These are phyloP conservation scores for Neodiprion lecontei DNA, from an alignment of 1,140 invertebrate species.

Conservation along the genomic window DNA sequence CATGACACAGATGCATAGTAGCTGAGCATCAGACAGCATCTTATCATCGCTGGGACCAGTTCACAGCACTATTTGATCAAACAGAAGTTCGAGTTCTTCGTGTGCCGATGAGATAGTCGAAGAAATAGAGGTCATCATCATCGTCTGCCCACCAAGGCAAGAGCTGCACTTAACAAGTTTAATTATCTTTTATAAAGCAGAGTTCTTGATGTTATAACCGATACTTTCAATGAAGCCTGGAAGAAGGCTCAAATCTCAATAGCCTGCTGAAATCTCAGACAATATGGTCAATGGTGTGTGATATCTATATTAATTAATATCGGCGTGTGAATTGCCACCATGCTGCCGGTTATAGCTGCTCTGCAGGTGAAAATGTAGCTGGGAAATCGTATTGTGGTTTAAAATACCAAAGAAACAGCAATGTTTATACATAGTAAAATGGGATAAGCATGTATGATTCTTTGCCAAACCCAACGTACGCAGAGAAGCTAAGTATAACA, in stretches of 20 bases:
- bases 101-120: slow-evolving; percentile 34
- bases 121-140: slow-evolving; percentile 49
- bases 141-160: slow-evolving; percentile 60
- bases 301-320: slow-evolving; percentile 35
- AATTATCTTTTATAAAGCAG: slow-evolving; percentile 58
- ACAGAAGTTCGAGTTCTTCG: slow-evolving; percentile 41
- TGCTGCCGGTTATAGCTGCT: slow-evolving; percentile 45
- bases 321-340: slow-evolving; percentile 40
- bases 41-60: slow-evolving; percentile 50
- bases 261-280: slow-evolving; percentile 61
- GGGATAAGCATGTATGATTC: neutral
- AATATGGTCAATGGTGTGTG: slow-evolving; percentile 56
- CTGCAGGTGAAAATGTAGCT: slow-evolving; percentile 5
- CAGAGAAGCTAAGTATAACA: neutral
- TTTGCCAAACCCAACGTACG: no score
- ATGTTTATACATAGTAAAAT: neutral
- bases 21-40: slow-evolving; percentile 56
- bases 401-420: neutral
- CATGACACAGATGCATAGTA: slow-evolving; percentile 60
- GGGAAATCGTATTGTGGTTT: no score
- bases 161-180: slow-evolving; percentile 61
- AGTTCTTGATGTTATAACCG: neutral
- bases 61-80: slow-evolving; percentile 50
- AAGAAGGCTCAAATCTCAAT: slow-evolving; percentile 17
- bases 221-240: neutral